Percentiles rank a stretch among this genome's conserved stretches.
These are phyloP conservation scores for Noctua pronuba DNA, from an alignment of 2,888 invertebrate genomes.

Conservation along the genomic window DNA sequence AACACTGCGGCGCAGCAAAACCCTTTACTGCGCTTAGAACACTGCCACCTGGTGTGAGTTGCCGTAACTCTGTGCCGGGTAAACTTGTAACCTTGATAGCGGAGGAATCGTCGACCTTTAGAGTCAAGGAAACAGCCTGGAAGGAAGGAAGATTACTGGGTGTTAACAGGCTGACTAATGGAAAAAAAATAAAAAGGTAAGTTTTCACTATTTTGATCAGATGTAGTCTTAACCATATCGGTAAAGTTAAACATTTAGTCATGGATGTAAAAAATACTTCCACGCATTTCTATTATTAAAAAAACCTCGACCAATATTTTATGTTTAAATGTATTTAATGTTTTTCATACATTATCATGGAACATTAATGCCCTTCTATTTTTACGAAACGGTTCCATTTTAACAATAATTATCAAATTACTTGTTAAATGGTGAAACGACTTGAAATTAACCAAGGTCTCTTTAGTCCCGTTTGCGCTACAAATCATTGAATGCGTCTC, in stretches of 20 bases:
- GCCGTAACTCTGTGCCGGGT: constrained; percentile 17
- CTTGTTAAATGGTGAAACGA: background rate
- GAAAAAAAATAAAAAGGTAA: no score
- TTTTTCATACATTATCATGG: no score
- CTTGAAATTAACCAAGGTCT: background rate
- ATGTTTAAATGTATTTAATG: no score
- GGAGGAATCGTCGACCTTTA: constrained; percentile 21
- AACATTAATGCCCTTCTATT: background rate
- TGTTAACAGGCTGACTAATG: background rate
- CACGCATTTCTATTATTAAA: background rate
- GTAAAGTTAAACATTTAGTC: no score
- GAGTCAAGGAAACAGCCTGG: constrained; percentile 12
- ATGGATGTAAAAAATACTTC: background rate
- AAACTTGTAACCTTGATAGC: constrained; percentile 44
- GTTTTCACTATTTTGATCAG: background rate
- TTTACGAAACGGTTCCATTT: background rate
- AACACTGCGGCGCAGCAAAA: constrained; percentile 46
- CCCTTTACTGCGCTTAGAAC: constrained; percentile 21
- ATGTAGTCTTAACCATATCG: background rate
- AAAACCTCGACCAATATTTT: no score
- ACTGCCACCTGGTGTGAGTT: constrained; percentile 36
- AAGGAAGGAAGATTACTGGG: background rate
- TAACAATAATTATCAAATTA: background rate
- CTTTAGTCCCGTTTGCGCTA: background rate
- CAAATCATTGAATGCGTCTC: background rate